A percentile compares a stretch with the other conserved stretches of the same genome.
phyloP scores from a whole-genome alignment of 2,797 vertebrate species.

The Falco novaeseelandiae region DNA sequence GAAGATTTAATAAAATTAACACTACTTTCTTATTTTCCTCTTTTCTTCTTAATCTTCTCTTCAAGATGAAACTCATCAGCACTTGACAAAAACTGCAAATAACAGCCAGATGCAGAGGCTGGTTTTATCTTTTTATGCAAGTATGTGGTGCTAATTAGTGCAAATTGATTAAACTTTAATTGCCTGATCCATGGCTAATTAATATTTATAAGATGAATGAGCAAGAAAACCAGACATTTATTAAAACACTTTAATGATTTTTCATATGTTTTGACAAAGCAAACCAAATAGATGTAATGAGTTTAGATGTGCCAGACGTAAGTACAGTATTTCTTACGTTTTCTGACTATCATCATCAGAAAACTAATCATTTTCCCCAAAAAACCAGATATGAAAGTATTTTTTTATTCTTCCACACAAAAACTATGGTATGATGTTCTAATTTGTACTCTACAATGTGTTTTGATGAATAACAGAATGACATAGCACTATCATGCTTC shows the following conservation, averaged over 20 bases:
- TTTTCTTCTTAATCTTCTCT: constrained; percentile 84
- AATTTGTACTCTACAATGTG: neutral
- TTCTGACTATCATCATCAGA: constrained; percentile 51
- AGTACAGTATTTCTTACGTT: constrained; percentile 67
- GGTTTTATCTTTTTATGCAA: constrained; percentile 87
- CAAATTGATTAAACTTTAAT: constrained; percentile 88
- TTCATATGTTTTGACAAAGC: constrained; percentile 86
- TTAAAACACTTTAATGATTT: constrained; percentile 87
- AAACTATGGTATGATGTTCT: neutral
- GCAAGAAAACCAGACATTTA: constrained; percentile 84
- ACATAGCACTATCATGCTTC: neutral
- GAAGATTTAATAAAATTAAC: constrained; percentile 85
- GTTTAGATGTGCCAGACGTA: constrained; percentile 77
- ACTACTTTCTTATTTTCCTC: constrained; percentile 80
- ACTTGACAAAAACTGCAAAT: constrained; percentile 88
- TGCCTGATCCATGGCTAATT: constrained; percentile 87
- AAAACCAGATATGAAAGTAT: neutral
- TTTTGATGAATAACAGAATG: neutral
- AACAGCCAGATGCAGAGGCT: constrained; percentile 83
- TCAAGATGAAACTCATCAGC: constrained; percentile 87
- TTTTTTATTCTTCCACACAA: neutral
- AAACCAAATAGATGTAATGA: constrained; percentile 81
- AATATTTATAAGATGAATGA: constrained; percentile 88
- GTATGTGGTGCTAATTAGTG: constrained; percentile 87
- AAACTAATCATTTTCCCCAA: constrained; percentile 22